Evolutionary conservation across 1,140 invertebrate genomes (phyloP).

Genomic region (Maniola jurtina): DNA sequence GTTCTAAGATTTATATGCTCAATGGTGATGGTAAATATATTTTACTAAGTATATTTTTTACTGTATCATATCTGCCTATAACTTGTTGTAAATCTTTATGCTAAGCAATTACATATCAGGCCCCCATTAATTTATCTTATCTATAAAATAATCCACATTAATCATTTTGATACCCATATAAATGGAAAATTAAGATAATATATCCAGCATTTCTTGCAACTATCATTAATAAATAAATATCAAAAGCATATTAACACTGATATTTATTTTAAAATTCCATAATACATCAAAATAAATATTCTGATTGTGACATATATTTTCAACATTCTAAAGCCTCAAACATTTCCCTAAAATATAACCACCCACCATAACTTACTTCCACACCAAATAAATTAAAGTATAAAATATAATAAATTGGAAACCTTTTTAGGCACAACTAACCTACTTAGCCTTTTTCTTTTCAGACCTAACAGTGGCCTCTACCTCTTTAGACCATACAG

Average conservation of each 20-base stretch:
- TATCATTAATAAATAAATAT: too few relatives aligned
- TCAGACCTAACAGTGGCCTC: slow-evolving; percentile 74
- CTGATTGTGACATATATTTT: background rate
- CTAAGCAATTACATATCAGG: slow-evolving; percentile 6
- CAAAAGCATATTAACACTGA: too few relatives aligned
- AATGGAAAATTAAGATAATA: background rate
- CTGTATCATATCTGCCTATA: background rate
- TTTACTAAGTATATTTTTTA: too few relatives aligned
- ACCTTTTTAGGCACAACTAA: background rate
- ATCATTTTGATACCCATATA: background rate
- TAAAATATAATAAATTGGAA: background rate
- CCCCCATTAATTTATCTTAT: slow-evolving; percentile 27
- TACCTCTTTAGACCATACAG: slow-evolving; percentile 85
- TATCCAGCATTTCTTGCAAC: background rate
- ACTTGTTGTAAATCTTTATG: background rate
- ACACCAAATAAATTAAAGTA: background rate
- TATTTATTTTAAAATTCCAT: too few relatives aligned
- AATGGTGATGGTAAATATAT: too few relatives aligned
- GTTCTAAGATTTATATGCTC: too few relatives aligned
- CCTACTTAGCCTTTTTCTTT: slow-evolving; percentile 74
- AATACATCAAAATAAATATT: background rate
- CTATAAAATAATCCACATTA: slow-evolving; percentile 5
- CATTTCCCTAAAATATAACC: background rate
- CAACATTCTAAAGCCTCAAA: background rate
- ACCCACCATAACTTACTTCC: background rate